Conservation (phyloP, 2,888 invertebrate genomes). For the Volucella inflata region DNA sequence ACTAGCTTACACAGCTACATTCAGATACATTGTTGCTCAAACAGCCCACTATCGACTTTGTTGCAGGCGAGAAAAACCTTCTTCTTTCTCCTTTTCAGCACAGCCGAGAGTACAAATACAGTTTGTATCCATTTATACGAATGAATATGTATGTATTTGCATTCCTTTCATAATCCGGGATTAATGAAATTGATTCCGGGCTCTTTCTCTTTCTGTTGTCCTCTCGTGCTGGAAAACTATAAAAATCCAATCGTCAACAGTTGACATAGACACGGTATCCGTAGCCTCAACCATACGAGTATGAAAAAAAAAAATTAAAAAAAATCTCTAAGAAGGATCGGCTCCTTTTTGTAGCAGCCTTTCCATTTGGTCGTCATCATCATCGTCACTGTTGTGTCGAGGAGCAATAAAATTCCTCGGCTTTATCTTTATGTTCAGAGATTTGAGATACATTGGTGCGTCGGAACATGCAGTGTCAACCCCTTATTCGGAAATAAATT, state of each 20-base stretch:
- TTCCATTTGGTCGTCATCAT: background rate
- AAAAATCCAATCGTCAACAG: constrained; percentile 66
- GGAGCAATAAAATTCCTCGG: constrained; percentile 43
- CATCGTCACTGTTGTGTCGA: constrained; percentile 19
- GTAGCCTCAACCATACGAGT: constrained; percentile 20
- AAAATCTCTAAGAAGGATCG: constrained; percentile 32
- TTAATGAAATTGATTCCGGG: constrained; percentile 76
- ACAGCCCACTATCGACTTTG: constrained; percentile 44
- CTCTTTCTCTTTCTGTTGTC: constrained; percentile 7
- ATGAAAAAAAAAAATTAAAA: constrained; percentile 55
- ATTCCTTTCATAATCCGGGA: constrained; percentile 70
- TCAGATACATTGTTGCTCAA: constrained; percentile 40
- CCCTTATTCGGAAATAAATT: constrained; percentile 76
- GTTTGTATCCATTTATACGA: constrained; percentile 3
- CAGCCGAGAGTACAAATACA: constrained; percentile 4
- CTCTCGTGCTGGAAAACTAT: constrained; percentile 52
- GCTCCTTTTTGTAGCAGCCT: constrained; percentile 16
- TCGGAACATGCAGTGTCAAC: constrained; percentile 56
- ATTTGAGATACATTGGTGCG: constrained; percentile 5
- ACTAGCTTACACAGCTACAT: constrained; percentile 19
- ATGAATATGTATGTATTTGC: background rate
- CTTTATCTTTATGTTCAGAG: constrained; percentile 14
- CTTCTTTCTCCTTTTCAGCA: constrained; percentile 37
- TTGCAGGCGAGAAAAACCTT: constrained; percentile 49
- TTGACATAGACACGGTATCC: constrained; percentile 62